Conservation (phyloP, 2,888 invertebrate species). For the Artemia sp. region DNA sequence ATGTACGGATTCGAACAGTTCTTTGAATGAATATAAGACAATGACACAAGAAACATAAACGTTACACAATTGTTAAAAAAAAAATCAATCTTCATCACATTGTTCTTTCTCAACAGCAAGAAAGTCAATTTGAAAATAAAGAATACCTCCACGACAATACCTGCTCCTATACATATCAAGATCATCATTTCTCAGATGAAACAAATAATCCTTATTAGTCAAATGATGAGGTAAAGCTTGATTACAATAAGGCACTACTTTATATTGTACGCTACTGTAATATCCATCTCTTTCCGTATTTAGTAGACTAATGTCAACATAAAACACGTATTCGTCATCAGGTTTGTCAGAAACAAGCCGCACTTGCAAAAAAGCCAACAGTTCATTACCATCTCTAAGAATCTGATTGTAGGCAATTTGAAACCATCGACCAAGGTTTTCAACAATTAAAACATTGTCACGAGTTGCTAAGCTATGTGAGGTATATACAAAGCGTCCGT, state of each 20-base stretch:
- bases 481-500: background rate
- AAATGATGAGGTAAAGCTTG: background rate
- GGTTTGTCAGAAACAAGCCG: background rate
- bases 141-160: background rate
- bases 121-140: slow-evolving; percentile 7
- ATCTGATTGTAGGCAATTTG: background rate
- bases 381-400: background rate
- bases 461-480: background rate
- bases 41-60: too few species aligned
- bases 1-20: too few species aligned
- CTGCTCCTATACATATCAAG: background rate
- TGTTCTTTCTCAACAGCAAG: background rate
- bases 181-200: background rate
- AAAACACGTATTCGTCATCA: background rate
- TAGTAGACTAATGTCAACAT: background rate
- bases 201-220: background rate
- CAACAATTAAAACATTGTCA: slow-evolving; percentile 11
- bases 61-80: too few species aligned
- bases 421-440: slow-evolving; percentile 3
- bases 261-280: background rate
- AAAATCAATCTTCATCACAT: too few species aligned
- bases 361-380: background rate
- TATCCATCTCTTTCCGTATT: background rate
- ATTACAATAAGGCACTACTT: background rate
- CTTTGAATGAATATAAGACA: too few species aligned